Percentiles rank a stretch among this genome's conserved stretches.
Conservation (phyloP, 1,140 invertebrate genomes). For the Drosophila nasuta region DNA sequence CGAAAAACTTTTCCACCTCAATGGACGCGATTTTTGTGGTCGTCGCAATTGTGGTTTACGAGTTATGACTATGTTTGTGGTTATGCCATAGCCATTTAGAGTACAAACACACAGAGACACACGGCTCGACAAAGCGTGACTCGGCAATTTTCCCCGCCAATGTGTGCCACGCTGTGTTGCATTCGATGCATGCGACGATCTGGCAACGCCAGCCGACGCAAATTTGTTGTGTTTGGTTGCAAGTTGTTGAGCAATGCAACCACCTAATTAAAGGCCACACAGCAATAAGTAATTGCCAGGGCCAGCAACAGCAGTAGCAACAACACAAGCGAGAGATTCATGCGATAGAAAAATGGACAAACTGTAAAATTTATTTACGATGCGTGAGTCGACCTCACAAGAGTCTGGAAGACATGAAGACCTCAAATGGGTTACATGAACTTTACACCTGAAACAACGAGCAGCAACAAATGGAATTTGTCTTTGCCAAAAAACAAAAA, state of each 20-base stretch:
- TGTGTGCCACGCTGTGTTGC: constrained; percentile 38
- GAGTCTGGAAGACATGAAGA: neutral
- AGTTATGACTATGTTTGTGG: constrained; percentile 2
- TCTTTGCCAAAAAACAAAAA: constrained; percentile 23
- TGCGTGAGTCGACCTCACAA: neutral
- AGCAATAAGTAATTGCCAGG: constrained; percentile 28
- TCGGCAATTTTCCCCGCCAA: constrained; percentile 45
- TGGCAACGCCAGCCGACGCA: constrained; percentile 1
- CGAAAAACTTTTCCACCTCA: constrained; percentile 60
- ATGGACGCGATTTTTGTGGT: constrained; percentile 22
- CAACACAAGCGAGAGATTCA: constrained; percentile 2
- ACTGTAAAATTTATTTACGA: constrained; percentile 41
- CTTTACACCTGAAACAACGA: constrained; percentile 24
- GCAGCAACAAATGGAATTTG: constrained; percentile 58
- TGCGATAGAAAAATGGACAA: constrained; percentile 13
- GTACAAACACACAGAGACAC: neutral
- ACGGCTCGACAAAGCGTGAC: constrained; percentile 57
- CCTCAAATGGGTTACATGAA: constrained; percentile 22
- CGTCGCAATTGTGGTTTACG: constrained; percentile 20
- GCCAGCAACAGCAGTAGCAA: too few species aligned
- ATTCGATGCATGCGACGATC: constrained; percentile 1
- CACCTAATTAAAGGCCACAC: constrained; percentile 17
- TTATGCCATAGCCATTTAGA: constrained; percentile 48
- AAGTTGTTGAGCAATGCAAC: constrained; percentile 10
- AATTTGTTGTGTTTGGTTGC: neutral